Evolutionary conservation across 2,113 vertebrate species (phyloP).

Genomic region (Crocuta crocuta): DNA sequence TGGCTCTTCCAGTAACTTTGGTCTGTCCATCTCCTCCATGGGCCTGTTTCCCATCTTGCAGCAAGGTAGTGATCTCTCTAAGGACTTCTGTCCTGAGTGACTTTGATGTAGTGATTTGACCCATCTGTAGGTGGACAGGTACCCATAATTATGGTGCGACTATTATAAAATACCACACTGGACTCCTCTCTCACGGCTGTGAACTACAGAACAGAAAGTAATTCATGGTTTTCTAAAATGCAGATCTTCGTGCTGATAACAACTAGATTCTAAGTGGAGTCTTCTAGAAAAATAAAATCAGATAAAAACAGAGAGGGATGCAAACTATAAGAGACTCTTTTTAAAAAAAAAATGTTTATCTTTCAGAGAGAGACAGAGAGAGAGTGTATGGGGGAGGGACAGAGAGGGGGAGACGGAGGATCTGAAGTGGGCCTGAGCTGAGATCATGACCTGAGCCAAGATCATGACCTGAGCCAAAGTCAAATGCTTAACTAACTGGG

Average conservation of each 20-base stretch:
- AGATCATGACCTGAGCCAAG: too few species aligned
- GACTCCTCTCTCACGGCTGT: neutral
- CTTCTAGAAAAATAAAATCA: too few species aligned
- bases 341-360: too few species aligned
- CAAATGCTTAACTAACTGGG: too few species aligned
- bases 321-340: too few species aligned
- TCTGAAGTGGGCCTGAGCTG: too few species aligned
- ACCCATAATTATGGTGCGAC: neutral
- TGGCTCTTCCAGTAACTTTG: neutral
- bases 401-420: too few species aligned
- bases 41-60: neutral
- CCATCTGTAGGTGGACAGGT: neutral
- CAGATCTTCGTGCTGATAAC: constrained; percentile 26
- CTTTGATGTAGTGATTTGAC: neutral
- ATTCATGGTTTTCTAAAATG: constrained; percentile 4
- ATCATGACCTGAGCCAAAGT: too few species aligned
- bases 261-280: neutral
- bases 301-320: too few species aligned
- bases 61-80: neutral
- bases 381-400: too few species aligned
- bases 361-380: too few species aligned
- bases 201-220: constrained; percentile 52
- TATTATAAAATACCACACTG: too few species aligned
- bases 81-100: neutral
- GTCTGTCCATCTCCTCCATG: neutral